Conservation (phyloP, 37 sponge, comb jelly and placozoan species). For the Aplysina aerophoba region DNA sequence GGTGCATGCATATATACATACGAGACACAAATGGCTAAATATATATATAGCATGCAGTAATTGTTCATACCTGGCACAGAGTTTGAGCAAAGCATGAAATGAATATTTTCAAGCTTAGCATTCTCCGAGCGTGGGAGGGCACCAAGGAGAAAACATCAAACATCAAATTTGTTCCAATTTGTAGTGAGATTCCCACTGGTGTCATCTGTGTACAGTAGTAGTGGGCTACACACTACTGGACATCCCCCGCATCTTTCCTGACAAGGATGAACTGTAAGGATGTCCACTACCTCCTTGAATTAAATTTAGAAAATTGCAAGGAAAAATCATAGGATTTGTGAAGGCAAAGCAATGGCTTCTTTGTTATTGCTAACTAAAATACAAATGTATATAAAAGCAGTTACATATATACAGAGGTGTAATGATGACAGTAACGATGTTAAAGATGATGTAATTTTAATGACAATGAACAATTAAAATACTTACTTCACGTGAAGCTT, state of each 20-base stretch:
- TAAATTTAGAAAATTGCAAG: not conserved
- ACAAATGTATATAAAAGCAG: too few relatives aligned
- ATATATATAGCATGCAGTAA: too few relatives aligned
- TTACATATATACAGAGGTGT: too few relatives aligned
- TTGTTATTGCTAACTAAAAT: too few relatives aligned
- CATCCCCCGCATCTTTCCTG: not conserved
- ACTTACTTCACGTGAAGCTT: not conserved
- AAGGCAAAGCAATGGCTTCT: too few relatives aligned
- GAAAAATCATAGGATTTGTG: too few relatives aligned
- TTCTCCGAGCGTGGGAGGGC: conserved; percentile 19
- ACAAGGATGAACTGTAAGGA: not conserved
- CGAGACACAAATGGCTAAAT: too few relatives aligned
- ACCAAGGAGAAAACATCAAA: conserved; percentile 17
- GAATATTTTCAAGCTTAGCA: conserved; percentile 25
- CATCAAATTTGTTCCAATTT: conserved; percentile 45
- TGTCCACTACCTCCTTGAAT: not conserved
- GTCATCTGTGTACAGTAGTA: conserved; percentile 36
- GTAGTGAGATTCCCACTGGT: conserved; percentile 38
- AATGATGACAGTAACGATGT: too few relatives aligned
- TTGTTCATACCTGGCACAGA: not conserved
- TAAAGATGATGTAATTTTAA: too few relatives aligned
- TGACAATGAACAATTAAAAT: too few relatives aligned
- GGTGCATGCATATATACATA: not conserved
- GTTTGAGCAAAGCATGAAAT: conserved; percentile 32
- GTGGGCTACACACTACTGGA: conserved; percentile 15